Percentiles rank a stretch among this genome's conserved stretches.
phyloP scores from a whole-genome alignment of 1,140 invertebrate species.

The Myzus persicae region DNA sequence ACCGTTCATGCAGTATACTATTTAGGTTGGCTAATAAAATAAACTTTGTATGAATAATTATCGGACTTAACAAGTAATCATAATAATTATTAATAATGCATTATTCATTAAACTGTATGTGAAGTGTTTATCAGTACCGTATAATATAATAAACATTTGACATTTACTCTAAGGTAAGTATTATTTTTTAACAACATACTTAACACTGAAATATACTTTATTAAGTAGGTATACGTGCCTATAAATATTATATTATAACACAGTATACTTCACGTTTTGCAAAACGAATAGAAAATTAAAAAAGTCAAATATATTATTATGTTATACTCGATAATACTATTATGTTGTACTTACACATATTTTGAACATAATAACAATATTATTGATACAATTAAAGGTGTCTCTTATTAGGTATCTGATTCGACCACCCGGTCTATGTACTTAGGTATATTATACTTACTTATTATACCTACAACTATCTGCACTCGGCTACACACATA shows the following conservation, averaged over 20 bases:
- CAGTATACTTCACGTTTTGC: not conserved
- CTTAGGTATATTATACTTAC: not conserved
- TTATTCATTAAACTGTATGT: not conserved
- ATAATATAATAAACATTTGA: not conserved
- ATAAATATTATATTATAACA: not conserved
- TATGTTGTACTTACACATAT: too few relatives aligned
- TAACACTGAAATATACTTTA: not conserved
- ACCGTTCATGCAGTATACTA: not conserved
- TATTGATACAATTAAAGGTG: not conserved
- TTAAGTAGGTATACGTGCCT: not conserved
- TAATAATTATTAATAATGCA: slow-evolving; percentile 9
- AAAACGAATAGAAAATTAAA: too few relatives aligned
- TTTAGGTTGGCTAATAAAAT: not conserved
- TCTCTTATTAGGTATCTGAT: not conserved
- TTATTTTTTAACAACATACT: not conserved
- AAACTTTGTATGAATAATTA: slow-evolving; percentile 14
- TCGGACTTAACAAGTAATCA: not conserved
- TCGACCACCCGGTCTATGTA: not conserved
- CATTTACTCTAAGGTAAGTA: not conserved
- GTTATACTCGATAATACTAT: not conserved
- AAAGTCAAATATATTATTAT: not conserved
- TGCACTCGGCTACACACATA: not conserved
- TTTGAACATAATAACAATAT: too few relatives aligned
- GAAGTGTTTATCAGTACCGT: too few relatives aligned
- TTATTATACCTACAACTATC: too few relatives aligned